Evolutionary conservation across 37 sponge, comb jelly and placozoan species (phyloP), one percentile per base, ranked within the genome.

Genomic region (Chondrilla cf. caribensis): DNA sequence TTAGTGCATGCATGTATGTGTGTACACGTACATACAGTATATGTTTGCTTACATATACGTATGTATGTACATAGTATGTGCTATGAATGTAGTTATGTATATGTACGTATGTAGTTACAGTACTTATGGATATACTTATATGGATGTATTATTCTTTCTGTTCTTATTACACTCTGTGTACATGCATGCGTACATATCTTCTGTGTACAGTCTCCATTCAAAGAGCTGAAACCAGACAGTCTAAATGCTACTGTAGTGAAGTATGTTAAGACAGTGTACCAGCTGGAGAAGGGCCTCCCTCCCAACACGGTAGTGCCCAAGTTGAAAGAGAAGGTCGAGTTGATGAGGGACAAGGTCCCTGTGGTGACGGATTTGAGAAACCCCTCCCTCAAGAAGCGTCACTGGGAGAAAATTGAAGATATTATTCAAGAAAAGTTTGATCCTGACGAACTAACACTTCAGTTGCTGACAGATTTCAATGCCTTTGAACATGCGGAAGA

Each of bases 201-300:
- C 64, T 60, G 51, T 47, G 51, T 47, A 11, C 58, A 94, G 88
- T 59, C 38, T 15, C 71, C 82, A 25, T 92, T 92, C 66, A 80
- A 85, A 2, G 99, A 98, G 29, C 79, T 98, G 0, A 78, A 91
- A 22, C 92, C 99, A 22, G 99, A 98, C 21, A 44, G 77, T 28
- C 64, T 98, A 36, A 83, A 78, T 57, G 77, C 58, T 31, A 87
- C 89, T 39, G 90, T 90, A 57, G 62, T 77, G 26, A 93, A 89
- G 77, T 98, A 95, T 64, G 89, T 87, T 72, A 98, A 98, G 85
- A 83, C 85, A 28, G 92, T 93, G 32, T 92, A 89, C 84, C 99
- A 98, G 62, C 58, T 98, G 59, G 99, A 98, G 83, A 93, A 95
- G 81, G 99, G 99, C 0, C 90, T 98, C 43, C 99, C 99, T 42